phyloP scores from a whole-genome alignment of 1,140 invertebrate genomes.

The Drosophila pruinosa region DNA sequence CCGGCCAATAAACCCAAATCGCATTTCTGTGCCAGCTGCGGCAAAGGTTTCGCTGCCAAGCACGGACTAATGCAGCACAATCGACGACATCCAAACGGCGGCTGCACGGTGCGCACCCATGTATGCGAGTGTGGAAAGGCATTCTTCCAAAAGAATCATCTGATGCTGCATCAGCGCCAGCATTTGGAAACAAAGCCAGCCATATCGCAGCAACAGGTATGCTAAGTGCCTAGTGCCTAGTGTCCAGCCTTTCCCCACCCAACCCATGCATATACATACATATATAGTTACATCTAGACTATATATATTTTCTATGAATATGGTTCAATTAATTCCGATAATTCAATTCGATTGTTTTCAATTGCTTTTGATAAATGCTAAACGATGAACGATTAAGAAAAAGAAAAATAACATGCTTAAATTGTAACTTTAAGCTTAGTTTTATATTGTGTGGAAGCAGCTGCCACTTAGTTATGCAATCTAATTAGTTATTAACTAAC shows the following conservation, averaged over 20 bases:
- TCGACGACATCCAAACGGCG: constrained; percentile 89
- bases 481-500: constrained; percentile 34
- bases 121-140: constrained; percentile 93
- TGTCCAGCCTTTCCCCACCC: not conserved
- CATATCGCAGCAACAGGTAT: constrained; percentile 84
- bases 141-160: constrained; percentile 93
- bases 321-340: constrained; percentile 7
- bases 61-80: constrained; percentile 91
- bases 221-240: constrained; percentile 47
- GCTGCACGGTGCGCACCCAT: constrained; percentile 90
- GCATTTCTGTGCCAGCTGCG: constrained; percentile 92
- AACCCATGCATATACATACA: not conserved
- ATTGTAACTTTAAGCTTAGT: constrained; percentile 22
- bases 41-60: constrained; percentile 92
- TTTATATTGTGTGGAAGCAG: constrained; percentile 7
- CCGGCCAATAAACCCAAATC: constrained; percentile 87
- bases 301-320: constrained; percentile 9
- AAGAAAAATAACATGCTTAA: constrained; percentile 4
- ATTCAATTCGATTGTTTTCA: constrained; percentile 4
- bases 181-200: constrained; percentile 88
- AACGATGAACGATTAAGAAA: not conserved
- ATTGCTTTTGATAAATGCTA: constrained; percentile 25
- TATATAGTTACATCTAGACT: not conserved
- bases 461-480: constrained; percentile 29
- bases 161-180: constrained; percentile 90